phyloP scores from a whole-genome alignment of 1,140 invertebrate genomes.

The Leptopilina boulardi region DNA sequence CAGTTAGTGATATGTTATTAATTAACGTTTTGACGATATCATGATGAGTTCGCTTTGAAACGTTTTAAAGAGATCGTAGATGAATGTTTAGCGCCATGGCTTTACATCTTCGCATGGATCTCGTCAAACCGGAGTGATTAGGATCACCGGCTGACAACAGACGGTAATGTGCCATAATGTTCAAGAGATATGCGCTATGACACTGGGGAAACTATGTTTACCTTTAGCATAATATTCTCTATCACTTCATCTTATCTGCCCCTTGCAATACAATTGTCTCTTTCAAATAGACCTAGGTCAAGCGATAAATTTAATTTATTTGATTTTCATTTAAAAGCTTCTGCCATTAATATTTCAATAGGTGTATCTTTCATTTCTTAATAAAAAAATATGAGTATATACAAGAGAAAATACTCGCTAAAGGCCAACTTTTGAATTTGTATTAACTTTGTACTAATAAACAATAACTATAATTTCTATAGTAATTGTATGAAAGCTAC shows the following conservation, averaged over 20 bases:
- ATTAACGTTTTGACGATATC: slow-evolving; percentile 16
- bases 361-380: no score
- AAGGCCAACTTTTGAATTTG: no score
- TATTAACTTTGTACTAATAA: no score
- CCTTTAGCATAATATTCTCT: background rate
- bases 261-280: background rate
- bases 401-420: no score
- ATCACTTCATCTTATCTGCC: background rate
- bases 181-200: slow-evolving; percentile 19
- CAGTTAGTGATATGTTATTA: background rate
- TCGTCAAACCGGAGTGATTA: slow-evolving; percentile 41
- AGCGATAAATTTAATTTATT: no score
- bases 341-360: no score
- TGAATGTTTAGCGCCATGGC: slow-evolving; percentile 23
- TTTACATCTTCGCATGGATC: slow-evolving; percentile 46
- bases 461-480: no score
- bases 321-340: no score
- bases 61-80: background rate
- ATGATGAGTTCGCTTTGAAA: background rate
- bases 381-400: no score
- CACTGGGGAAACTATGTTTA: slow-evolving; percentile 6
- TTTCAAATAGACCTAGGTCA: no score
- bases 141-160: slow-evolving; percentile 36
- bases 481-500: no score
- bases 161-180: slow-evolving; percentile 8